Evolutionary conservation across 1,140 invertebrate species (phyloP), one percentile per base, ranked within the genome.

Genomic region (Leucophenga varia): DNA sequence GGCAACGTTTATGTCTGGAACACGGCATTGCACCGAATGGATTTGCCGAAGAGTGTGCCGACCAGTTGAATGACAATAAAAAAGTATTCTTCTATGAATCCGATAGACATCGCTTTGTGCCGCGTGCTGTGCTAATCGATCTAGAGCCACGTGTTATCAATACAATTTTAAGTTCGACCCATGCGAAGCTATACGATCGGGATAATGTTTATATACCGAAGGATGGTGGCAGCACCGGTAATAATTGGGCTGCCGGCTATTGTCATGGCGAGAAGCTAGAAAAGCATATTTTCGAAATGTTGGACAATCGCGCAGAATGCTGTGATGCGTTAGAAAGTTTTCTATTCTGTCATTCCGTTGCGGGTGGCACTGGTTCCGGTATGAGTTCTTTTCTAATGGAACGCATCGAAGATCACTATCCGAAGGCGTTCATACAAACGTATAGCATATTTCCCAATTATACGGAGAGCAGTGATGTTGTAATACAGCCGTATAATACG

Each of bases 361-460:
- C 96, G 52, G 97, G 97, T 42, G 97, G 97, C 37, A 99, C 97
- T 19, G 97, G 97, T 2, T 98, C 95, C 28, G 97, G 97, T 9
- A 92, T 98, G 89, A 95, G 95, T 7, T 98, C 95, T 0, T 96
- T 94, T 64, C 88, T 98, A 53, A 79, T 98, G 50, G 95, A 97
- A 77, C 90, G 89, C 59, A 77, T 98, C 2, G 91, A 91, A 22
- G 95, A 98, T 72, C 86, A 93, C 53, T 99, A 95, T 80, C 96
- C 96, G 1, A 99, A 99, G 75, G 99, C 99, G 73, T 76, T 99
- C 3, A 91, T 98, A 12, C 92, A 99, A 79, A 98, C 97, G 0
- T 99, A 98, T 75, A 98, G 96, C 70, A 96, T 99, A 1, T 99
- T 99, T 76, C 97, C 97, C 1, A 99, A 98, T 79, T 88, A 97